Percentiles rank a stretch among this genome's conserved stretches.
These are phyloP conservation scores for Antheraea pernyi DNA, from an alignment of 1,140 invertebrate genomes.

Conservation along the genomic window DNA sequence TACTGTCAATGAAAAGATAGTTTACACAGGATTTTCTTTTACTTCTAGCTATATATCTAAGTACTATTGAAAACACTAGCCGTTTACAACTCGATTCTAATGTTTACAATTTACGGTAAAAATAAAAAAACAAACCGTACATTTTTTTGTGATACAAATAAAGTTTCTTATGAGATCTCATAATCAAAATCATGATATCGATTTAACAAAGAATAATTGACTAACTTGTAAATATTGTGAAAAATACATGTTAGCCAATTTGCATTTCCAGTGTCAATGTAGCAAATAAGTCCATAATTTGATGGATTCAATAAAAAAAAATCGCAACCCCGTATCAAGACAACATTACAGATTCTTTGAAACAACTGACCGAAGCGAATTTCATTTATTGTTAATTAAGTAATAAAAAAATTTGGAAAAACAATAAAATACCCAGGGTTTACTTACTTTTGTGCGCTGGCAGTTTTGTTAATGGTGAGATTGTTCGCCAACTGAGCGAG, in stretches of 20 bases:
- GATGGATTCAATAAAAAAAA: too few species aligned
- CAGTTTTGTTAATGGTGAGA: conserved; percentile 92
- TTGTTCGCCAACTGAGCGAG: conserved; percentile 94
- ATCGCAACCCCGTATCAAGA: too few species aligned
- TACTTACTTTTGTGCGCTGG: conserved; percentile 77
- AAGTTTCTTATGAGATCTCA: too few species aligned
- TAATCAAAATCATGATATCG: too few species aligned
- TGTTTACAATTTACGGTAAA: background rate
- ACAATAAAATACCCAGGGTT: background rate
- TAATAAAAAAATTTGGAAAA: background rate
- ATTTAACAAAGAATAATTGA: too few species aligned
- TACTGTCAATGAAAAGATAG: background rate
- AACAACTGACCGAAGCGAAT: background rate
- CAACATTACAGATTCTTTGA: too few species aligned
- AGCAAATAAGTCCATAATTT: too few species aligned
- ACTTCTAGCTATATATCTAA: background rate
- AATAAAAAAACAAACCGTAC: background rate
- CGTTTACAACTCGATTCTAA: background rate
- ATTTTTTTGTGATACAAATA: too few species aligned
- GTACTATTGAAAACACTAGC: background rate
- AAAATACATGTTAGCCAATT: too few species aligned
- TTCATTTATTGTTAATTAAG: background rate
- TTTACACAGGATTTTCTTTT: background rate
- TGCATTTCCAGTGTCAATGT: too few species aligned
- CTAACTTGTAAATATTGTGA: too few species aligned